phyloP scores from a whole-genome alignment of 2,888 invertebrate species.

The Caradrina clavipalpis region DNA sequence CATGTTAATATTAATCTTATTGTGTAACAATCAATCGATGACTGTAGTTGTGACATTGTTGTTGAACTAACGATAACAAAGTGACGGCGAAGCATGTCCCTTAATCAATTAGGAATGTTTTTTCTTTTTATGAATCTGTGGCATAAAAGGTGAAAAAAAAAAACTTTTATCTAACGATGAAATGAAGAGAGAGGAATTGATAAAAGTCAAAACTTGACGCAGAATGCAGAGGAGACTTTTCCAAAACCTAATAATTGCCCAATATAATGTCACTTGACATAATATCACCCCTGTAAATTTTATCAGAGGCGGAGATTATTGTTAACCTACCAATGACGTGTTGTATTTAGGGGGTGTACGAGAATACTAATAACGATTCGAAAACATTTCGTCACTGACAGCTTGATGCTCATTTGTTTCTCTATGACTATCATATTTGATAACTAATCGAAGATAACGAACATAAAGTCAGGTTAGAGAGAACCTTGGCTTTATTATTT shows the following conservation, averaged over 20 bases:
- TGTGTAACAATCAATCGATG: too few species aligned
- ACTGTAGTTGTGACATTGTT: too few species aligned
- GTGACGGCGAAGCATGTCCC: too few species aligned
- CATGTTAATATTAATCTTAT: too few species aligned
- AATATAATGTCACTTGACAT: neutral
- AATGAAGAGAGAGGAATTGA: neutral
- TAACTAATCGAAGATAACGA: too few species aligned
- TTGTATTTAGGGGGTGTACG: slow-evolving; percentile 10
- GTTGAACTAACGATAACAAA: too few species aligned
- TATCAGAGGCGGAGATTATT: slow-evolving; percentile 6
- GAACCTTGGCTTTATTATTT: too few species aligned
- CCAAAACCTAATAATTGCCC: neutral
- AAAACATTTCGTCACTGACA: neutral
- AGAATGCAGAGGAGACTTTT: neutral
- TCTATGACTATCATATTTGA: neutral
- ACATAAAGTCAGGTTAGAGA: too few species aligned
- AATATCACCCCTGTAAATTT: neutral
- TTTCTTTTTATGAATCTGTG: too few species aligned
- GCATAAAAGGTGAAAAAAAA: too few species aligned
- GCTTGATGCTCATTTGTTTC: neutral
- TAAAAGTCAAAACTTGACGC: neutral
- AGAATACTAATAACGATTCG: slow-evolving; percentile 11
- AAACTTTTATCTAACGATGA: neutral
- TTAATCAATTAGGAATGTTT: too few species aligned
- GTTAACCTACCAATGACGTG: slow-evolving; percentile 1